A percentile compares a stretch with the other conserved stretches of the same genome.
Conservation (phyloP, 2,797 vertebrate genomes). For the Malacoctenus gilli region DNA sequence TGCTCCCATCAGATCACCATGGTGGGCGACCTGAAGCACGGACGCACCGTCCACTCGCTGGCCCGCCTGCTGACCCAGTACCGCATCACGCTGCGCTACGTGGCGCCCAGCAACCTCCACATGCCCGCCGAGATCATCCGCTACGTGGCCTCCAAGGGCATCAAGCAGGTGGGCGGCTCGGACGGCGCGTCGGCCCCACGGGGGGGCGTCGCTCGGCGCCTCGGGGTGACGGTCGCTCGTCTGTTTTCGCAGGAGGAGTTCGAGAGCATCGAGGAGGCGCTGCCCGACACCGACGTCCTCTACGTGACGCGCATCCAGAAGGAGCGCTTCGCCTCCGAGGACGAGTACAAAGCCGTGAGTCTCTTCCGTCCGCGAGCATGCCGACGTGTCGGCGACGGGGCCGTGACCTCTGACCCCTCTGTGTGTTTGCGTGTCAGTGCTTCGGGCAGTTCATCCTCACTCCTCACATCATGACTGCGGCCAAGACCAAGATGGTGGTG, state of each 20-base stretch:
- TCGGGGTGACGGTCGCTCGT: no score
- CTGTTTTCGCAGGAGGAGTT: constrained; percentile 98
- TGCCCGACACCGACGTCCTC: constrained; percentile 94
- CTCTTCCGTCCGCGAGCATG: no score
- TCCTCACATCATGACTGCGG: constrained; percentile 96
- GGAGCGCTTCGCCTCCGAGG: constrained; percentile 87
- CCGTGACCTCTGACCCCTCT: no score
- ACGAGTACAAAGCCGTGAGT: constrained; percentile 91
- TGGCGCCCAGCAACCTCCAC: constrained; percentile 88
- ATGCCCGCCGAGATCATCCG: constrained; percentile 90
- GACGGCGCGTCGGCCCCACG: no score
- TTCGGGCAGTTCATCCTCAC: constrained; percentile 97
- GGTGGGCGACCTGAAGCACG: constrained; percentile 97
- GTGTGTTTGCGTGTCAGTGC: constrained; percentile 79
- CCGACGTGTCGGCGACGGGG: no score
- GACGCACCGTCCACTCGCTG: constrained; percentile 94
- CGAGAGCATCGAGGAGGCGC: constrained; percentile 91
- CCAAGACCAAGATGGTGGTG: constrained; percentile 98
- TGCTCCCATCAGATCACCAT: constrained; percentile 88
- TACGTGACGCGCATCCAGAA: constrained; percentile 98
- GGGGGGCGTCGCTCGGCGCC: no score
- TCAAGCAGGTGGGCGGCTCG: constrained; percentile 94
- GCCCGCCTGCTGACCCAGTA: constrained; percentile 95
- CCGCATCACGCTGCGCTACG: constrained; percentile 92
- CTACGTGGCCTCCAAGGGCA: constrained; percentile 92